phyloP scores from a whole-genome alignment of 1,140 invertebrate genomes.

The Drosophila teissieri region DNA sequence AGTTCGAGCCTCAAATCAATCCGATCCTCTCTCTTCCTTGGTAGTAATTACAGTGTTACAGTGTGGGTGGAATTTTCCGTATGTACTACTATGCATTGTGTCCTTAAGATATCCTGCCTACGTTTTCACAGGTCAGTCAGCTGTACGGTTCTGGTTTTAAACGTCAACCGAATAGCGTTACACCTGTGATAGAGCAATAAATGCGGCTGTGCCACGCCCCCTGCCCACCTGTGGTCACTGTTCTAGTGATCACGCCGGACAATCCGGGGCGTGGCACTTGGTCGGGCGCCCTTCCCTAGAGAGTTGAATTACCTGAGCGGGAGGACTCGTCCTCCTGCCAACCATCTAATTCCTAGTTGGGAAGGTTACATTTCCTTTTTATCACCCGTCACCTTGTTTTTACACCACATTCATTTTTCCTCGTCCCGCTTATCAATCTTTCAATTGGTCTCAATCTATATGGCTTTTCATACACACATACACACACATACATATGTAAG shows the following conservation, averaged over 20 bases:
- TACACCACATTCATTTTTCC: background rate
- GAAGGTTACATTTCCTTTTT: constrained; percentile 63
- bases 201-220: constrained; percentile 62
- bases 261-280: constrained; percentile 59
- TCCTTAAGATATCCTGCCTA: background rate
- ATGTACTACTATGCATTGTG: background rate
- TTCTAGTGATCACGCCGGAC: constrained; percentile 72
- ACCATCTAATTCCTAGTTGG: constrained; percentile 77
- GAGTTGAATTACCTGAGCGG: constrained; percentile 72
- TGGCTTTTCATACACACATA: constrained; percentile 2
- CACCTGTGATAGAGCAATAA: constrained; percentile 83
- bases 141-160: constrained; percentile 62
- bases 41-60: no score
- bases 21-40: background rate
- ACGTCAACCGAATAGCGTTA: constrained; percentile 75
- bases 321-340: background rate
- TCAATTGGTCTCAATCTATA: constrained; percentile 41
- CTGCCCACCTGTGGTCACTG: constrained; percentile 69
- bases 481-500: constrained; percentile 2
- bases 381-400: background rate
- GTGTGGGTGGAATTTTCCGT: background rate
- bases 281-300: constrained; percentile 75
- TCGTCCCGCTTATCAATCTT: constrained; percentile 26
- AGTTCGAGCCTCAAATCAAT: constrained; percentile 38
- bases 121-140: constrained; percentile 81